Evolutionary conservation across 2,113 vertebrate species (phyloP).

Genomic region (Gymnorhina tibicen): DNA sequence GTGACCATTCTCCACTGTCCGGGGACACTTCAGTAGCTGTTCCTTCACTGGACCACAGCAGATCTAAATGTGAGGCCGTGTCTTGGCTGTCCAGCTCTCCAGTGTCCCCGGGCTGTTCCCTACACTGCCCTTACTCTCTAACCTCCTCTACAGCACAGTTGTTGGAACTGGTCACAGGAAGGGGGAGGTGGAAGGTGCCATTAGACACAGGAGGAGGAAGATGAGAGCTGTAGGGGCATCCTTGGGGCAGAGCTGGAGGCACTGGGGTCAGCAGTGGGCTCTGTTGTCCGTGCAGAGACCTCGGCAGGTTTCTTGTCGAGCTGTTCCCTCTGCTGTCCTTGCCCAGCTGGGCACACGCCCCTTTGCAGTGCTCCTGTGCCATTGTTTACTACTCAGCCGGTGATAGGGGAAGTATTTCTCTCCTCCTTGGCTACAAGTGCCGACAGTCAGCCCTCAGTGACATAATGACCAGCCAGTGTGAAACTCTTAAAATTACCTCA

Average conservation of each 20-base stretch:
- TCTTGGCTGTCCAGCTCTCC: background rate
- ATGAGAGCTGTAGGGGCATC: background rate
- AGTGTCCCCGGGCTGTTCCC: background rate
- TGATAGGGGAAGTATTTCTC: background rate
- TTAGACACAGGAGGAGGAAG: background rate
- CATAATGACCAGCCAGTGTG: slow-evolving; percentile 74
- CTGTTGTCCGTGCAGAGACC: background rate
- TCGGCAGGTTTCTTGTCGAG: background rate
- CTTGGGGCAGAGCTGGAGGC: background rate
- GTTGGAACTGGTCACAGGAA: background rate
- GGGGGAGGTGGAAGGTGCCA: background rate
- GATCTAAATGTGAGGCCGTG: background rate
- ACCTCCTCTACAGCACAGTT: background rate
- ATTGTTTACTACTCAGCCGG: background rate
- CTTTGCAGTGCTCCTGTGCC: background rate
- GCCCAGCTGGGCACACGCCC: background rate
- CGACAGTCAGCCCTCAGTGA: slow-evolving; percentile 50
- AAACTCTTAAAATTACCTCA: slow-evolving; percentile 72
- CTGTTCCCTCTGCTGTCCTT: background rate
- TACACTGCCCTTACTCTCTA: background rate
- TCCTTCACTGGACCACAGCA: background rate
- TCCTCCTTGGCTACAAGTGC: slow-evolving; percentile 27
- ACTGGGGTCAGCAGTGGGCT: background rate
- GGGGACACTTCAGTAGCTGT: background rate
- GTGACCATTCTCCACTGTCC: background rate